A percentile compares a stretch with the other conserved stretches of the same genome.
These are phyloP conservation scores for Lordiphosa clarofinis DNA, from an alignment of 1,140 invertebrate species.

Conservation along the genomic window DNA sequence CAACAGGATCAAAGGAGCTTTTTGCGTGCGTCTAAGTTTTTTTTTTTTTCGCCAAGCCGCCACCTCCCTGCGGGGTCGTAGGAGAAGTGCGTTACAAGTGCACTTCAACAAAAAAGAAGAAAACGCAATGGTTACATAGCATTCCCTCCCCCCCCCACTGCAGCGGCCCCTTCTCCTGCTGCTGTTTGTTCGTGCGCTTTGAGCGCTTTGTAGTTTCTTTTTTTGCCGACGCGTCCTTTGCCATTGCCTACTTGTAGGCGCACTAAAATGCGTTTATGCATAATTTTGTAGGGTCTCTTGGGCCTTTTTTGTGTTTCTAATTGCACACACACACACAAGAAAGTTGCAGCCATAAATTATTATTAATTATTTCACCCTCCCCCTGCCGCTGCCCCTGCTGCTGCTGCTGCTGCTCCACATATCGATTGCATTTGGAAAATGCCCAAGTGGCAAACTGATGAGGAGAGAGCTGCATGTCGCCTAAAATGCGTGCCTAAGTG, in stretches of 20 bases:
- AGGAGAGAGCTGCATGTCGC: constrained; percentile 6
- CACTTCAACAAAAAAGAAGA: constrained; percentile 57
- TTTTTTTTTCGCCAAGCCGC: constrained; percentile 10
- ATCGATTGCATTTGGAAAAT: constrained; percentile 49
- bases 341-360: constrained; percentile 6
- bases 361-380: constrained; percentile 24
- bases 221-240: constrained; percentile 42
- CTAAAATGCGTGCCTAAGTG: constrained; percentile 24
- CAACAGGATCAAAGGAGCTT: constrained; percentile 69
- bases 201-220: constrained; percentile 60
- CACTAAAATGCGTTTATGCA: constrained; percentile 76
- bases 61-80: constrained; percentile 34
- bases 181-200: constrained; percentile 29
- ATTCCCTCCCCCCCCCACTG: neutral
- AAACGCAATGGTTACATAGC: constrained; percentile 59
- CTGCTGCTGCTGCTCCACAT: constrained; percentile 20
- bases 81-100: constrained; percentile 66
- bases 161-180: neutral
- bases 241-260: constrained; percentile 71
- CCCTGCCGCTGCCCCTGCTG: constrained; percentile 12
- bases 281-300: constrained; percentile 52
- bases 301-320: constrained; percentile 5
- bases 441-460: constrained; percentile 43
- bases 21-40: constrained; percentile 45
- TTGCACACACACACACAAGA: constrained; percentile 8